phyloP scores from a whole-genome alignment of 2,888 invertebrate genomes.

The Balanococcus diminutus region DNA sequence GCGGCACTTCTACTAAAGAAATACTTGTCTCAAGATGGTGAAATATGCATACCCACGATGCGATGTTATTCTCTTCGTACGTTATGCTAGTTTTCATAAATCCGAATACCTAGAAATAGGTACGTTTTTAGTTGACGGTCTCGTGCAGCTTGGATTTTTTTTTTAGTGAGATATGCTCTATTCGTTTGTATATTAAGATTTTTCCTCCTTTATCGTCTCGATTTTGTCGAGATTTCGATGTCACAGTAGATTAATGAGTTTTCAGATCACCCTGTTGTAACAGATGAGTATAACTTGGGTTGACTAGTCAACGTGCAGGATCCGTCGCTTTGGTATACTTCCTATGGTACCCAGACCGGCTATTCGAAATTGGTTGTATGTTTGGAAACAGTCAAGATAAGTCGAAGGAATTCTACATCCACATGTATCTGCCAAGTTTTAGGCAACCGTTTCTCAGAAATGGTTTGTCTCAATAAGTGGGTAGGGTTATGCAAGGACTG shows the following conservation, averaged over 20 bases:
- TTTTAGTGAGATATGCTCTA: not conserved
- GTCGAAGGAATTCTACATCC: not conserved
- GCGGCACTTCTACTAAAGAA: not conserved
- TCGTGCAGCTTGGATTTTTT: not conserved
- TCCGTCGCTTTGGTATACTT: not conserved
- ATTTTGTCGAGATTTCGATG: not conserved
- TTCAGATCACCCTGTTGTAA: not conserved
- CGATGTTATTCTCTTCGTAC: too few species aligned
- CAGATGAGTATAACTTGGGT: not conserved
- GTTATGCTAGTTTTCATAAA: not conserved
- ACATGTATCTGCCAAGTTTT: not conserved
- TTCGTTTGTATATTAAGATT: not conserved
- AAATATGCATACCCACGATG: conserved; percentile 4
- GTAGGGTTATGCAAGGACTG: not conserved
- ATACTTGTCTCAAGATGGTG: conserved; percentile 14
- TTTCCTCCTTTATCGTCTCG: not conserved
- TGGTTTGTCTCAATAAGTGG: not conserved
- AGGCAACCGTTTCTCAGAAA: not conserved
- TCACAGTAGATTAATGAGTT: not conserved
- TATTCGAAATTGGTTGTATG: not conserved
- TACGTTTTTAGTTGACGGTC: not conserved
- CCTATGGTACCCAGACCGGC: not conserved
- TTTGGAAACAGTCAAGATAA: not conserved
- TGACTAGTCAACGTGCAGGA: not conserved
- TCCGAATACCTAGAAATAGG: not conserved